Conservation (phyloP, 2,113 vertebrate genomes). For the Chiloscyllium plagiosum region DNA sequence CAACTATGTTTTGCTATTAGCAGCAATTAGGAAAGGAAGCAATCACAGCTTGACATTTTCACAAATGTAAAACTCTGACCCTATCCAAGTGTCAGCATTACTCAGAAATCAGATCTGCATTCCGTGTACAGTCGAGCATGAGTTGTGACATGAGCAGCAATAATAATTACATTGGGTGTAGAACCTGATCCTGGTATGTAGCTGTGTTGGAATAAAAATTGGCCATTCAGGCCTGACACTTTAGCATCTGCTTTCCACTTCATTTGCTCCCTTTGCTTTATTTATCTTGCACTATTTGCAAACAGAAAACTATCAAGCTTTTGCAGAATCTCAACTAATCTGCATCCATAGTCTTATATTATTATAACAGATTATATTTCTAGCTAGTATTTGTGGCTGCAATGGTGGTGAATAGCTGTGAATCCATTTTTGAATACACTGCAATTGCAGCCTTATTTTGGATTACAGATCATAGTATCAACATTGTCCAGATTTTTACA, state of each 20-base stretch:
- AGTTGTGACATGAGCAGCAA: no score
- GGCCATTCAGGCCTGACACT: not conserved
- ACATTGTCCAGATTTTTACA: not conserved
- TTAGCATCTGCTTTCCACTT: not conserved
- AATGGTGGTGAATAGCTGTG: not conserved
- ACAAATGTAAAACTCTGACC: no score
- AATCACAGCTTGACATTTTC: no score
- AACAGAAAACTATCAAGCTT: not conserved
- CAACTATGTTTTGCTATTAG: no score
- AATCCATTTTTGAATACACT: not conserved
- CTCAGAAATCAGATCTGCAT: no score
- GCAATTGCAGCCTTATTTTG: not conserved
- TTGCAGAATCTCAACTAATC: not conserved
- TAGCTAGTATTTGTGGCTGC: not conserved
- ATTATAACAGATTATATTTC: not conserved
- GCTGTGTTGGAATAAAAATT: not conserved
- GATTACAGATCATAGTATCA: not conserved
- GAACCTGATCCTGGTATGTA: not conserved
- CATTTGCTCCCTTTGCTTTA: not conserved
- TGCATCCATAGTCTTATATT: not conserved
- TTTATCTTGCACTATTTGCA: not conserved
- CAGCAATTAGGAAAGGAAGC: no score
- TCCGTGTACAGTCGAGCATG: no score
- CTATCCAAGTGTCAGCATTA: no score
- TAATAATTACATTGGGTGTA: not conserved